Percentiles rank a stretch among this genome's conserved stretches.
Conservation (phyloP, 2,888 invertebrate species). For the Brachyopa scutellaris region DNA sequence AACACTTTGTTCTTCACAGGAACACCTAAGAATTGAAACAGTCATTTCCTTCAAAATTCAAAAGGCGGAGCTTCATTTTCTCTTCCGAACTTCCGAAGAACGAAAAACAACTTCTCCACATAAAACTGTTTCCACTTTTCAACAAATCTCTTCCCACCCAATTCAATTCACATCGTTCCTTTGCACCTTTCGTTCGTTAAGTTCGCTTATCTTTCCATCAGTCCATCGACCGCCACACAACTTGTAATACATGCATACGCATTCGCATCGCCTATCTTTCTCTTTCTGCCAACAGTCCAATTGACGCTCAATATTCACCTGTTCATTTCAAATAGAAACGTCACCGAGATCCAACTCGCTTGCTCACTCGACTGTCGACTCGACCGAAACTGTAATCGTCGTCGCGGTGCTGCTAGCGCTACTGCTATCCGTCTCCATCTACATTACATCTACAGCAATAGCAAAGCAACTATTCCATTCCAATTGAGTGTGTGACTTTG, state of each 20-base stretch:
- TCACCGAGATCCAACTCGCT: conserved; percentile 19
- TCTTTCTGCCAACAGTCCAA: conserved; percentile 2
- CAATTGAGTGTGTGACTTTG: conserved; percentile 31
- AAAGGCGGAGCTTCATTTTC: conserved; percentile 50
- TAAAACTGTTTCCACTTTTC: conserved; percentile 32
- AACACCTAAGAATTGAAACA: conserved; percentile 15
- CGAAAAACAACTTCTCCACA: background rate
- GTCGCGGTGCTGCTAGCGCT: background rate
- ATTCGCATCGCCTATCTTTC: conserved; percentile 15
- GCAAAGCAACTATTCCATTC: conserved; percentile 32
- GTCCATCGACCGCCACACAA: conserved; percentile 38
- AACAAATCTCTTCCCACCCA: conserved; percentile 1
- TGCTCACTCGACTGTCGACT: too few species aligned
- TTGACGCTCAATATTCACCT: background rate
- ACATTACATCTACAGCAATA: too few species aligned
- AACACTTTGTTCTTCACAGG: background rate
- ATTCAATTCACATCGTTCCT: conserved; percentile 10
- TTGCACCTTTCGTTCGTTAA: conserved; percentile 61
- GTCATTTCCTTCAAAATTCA: background rate
- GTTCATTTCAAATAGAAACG: conserved; percentile 20
- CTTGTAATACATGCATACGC: conserved; percentile 41
- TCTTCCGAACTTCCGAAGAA: background rate
- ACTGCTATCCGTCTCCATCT: too few species aligned
- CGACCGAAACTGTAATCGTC: background rate
- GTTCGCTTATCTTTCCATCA: conserved; percentile 50